Percentiles rank a stretch among this genome's conserved stretches.
Evolutionary conservation across 2,888 invertebrate genomes (phyloP).

Genomic region (Polyploca ridens): DNA sequence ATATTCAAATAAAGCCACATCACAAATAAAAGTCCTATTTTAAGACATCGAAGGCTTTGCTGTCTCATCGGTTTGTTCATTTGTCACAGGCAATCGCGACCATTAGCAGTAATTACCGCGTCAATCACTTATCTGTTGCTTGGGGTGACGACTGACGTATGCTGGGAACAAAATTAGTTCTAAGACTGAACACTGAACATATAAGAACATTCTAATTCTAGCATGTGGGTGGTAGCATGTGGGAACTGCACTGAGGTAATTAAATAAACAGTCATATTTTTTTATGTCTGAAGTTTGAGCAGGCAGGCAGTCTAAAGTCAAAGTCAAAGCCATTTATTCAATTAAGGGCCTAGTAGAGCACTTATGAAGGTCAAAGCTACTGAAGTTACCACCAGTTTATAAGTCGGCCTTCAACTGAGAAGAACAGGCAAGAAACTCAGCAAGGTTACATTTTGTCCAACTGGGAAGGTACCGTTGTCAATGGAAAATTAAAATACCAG

Average conservation of each 20-base stretch:
- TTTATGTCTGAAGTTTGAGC: no score
- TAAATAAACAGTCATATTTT: no score
- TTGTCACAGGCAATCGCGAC: conserved; percentile 57
- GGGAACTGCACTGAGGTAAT: neutral
- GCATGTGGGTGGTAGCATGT: neutral
- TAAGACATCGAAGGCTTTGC: neutral
- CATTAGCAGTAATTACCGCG: conserved; percentile 56
- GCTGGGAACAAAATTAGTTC: conserved; percentile 19
- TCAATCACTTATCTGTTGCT: conserved; percentile 43
- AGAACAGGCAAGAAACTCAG: no score
- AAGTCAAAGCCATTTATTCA: no score
- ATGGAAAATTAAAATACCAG: no score
- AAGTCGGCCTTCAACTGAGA: no score
- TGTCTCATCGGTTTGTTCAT: conserved; percentile 48
- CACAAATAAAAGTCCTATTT: neutral
- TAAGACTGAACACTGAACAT: conserved; percentile 15
- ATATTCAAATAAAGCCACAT: neutral
- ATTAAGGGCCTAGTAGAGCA: no score
- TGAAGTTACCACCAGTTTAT: no score
- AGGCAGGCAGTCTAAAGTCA: no score
- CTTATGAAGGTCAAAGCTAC: no score
- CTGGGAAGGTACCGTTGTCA: no score
- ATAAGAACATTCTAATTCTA: neutral
- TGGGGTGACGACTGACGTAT: conserved; percentile 28
- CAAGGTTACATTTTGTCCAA: no score